phyloP scores from a whole-genome alignment of 2,888 invertebrate species.

The Pristionchus japonicus region DNA sequence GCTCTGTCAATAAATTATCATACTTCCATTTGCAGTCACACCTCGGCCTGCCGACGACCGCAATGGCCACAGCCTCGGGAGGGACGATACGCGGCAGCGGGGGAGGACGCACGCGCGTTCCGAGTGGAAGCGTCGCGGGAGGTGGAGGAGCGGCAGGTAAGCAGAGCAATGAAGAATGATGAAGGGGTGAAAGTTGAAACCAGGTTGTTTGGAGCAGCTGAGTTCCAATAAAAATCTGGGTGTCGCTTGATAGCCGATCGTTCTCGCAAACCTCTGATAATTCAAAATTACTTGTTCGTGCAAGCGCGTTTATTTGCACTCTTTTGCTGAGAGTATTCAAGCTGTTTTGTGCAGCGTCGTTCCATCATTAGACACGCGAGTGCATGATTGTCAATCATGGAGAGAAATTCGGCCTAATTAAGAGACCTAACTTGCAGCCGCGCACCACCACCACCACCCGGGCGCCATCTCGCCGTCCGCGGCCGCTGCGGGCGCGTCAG shows the following conservation, averaged over 20 bases:
- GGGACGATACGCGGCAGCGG: conserved; percentile 13
- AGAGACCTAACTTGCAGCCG: neutral
- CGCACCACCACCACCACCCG: neutral
- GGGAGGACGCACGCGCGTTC: neutral
- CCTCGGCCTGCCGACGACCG: conserved; percentile 20
- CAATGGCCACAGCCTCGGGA: neutral
- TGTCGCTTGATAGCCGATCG: too few species aligned
- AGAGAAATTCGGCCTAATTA: too few species aligned
- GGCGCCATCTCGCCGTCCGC: neutral
- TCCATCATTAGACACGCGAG: too few species aligned
- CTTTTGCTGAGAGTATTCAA: neutral
- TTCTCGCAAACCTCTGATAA: too few species aligned
- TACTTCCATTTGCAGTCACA: neutral
- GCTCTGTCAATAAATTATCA: neutral
- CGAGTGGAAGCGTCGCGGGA: neutral
- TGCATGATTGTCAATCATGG: too few species aligned
- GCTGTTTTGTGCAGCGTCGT: neutral
- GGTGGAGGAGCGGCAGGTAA: neutral
- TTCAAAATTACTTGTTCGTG: too few species aligned
- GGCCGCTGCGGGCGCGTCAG: neutral
- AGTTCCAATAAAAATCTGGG: neutral
- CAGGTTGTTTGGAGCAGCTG: neutral
- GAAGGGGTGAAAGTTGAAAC: neutral
- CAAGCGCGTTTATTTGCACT: too few species aligned
- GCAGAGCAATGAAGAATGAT: neutral